These are phyloP conservation scores for Luperina testacea DNA, from an alignment of 2,888 invertebrate genomes.

Conservation along the genomic window DNA sequence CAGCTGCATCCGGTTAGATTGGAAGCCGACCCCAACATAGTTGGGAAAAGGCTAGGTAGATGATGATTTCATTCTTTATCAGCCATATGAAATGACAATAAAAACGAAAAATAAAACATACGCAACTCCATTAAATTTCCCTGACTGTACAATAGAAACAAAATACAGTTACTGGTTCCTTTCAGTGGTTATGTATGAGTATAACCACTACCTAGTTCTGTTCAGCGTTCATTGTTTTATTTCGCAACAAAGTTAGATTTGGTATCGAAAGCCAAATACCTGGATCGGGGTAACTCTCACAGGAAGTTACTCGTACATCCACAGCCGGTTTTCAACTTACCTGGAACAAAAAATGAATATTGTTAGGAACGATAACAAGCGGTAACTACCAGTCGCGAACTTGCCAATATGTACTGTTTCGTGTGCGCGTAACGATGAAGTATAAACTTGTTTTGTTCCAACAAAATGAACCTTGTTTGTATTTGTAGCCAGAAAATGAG, in stretches of 20 bases:
- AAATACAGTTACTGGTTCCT: slow-evolving; percentile 4
- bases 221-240: slow-evolving; percentile 18
- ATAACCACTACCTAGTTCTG: neutral
- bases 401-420: slow-evolving; percentile 13
- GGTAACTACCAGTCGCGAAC: slow-evolving; percentile 13
- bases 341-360: slow-evolving; percentile 64
- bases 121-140: neutral
- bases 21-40: too few species aligned
- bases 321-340: slow-evolving; percentile 65
- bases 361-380: slow-evolving; percentile 46
- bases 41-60: too few species aligned
- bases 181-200: neutral
- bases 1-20: too few species aligned
- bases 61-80: neutral
- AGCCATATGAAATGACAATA: too few species aligned
- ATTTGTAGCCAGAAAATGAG: neutral
- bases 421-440: neutral
- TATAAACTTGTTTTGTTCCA: neutral
- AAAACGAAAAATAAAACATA: neutral
- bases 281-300: slow-evolving; percentile 27
- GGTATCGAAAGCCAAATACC: slow-evolving; percentile 47
- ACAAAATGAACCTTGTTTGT: neutral
- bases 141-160: slow-evolving; percentile 10
- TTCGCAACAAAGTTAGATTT: slow-evolving; percentile 52
- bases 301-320: slow-evolving; percentile 35